Conservation (phyloP, 2,888 invertebrate genomes). For the Melinaea menophilus region DNA sequence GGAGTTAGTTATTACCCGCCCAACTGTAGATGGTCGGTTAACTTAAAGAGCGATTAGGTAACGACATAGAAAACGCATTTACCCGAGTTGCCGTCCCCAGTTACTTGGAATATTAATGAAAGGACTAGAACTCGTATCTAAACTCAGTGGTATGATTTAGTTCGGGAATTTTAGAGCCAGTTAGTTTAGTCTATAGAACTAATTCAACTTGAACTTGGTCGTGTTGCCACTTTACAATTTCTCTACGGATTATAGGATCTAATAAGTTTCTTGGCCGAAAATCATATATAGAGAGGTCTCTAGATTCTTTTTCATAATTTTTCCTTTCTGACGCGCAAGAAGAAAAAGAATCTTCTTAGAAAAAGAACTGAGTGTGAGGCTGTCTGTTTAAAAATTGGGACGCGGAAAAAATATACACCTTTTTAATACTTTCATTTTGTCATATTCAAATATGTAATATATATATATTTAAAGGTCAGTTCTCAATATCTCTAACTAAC, state of each 20-base stretch:
- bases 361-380: too few relatives aligned
- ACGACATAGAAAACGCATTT: slow-evolving; percentile 69
- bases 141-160: slow-evolving; percentile 34
- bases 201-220: slow-evolving; percentile 16
- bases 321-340: too few relatives aligned
- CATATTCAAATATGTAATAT: too few relatives aligned
- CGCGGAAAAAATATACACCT: too few relatives aligned
- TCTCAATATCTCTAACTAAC: too few relatives aligned
- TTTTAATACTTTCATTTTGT: too few relatives aligned
- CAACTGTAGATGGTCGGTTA: slow-evolving; percentile 42
- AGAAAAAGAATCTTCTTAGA: too few relatives aligned
- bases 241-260: background rate
- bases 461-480: too few relatives aligned
- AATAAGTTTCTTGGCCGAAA: background rate
- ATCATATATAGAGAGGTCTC: too few relatives aligned
- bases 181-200: slow-evolving; percentile 22
- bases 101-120: slow-evolving; percentile 67
- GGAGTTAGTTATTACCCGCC: slow-evolving; percentile 52
- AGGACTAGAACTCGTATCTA: slow-evolving; percentile 39
- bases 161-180: slow-evolving; percentile 33
- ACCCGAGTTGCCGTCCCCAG: slow-evolving; percentile 48
- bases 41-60: slow-evolving; percentile 46
- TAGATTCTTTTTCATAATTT: too few relatives aligned
- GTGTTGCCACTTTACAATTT: slow-evolving; percentile 10
- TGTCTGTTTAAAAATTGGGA: too few relatives aligned